phyloP scores from a whole-genome alignment of 2,888 invertebrate genomes.

The Elegia similella region DNA sequence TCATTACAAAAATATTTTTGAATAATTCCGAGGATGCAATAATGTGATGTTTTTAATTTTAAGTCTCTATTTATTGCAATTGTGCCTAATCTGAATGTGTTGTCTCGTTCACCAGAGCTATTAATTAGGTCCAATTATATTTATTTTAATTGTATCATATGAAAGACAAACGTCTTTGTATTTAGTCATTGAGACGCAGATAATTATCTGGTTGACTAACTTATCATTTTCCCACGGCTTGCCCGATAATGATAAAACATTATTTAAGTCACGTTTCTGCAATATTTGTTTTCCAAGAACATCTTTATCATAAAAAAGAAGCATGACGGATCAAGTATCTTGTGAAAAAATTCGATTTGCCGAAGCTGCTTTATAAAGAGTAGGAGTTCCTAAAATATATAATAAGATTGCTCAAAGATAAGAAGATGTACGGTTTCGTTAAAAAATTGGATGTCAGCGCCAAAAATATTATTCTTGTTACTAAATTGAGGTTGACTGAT shows the following conservation, averaged over 20 bases:
- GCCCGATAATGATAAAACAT: constrained; percentile 4
- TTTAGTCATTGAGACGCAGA: neutral
- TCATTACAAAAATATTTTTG: no score
- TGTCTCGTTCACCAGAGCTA: neutral
- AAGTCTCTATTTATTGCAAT: neutral
- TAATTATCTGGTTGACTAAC: constrained; percentile 9
- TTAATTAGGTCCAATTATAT: neutral
- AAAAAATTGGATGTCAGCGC: neutral
- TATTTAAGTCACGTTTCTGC: constrained; percentile 17
- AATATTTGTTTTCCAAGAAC: constrained; percentile 7
- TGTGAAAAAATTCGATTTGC: constrained; percentile 8
- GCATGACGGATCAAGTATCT: constrained; percentile 7
- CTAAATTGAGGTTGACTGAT: no score
- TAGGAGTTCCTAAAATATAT: constrained; percentile 5
- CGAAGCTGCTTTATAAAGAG: neutral
- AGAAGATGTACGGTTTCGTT: neutral
- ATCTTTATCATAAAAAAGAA: neutral
- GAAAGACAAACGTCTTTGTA: neutral
- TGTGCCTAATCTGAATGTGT: neutral
- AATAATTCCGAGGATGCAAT: no score
- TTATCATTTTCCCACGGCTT: constrained; percentile 8
- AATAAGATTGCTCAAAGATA: constrained; percentile 5
- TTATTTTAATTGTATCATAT: neutral
- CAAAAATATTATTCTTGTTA: neutral
- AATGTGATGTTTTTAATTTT: no score